Conservation (phyloP, 2,113 vertebrate genomes). For the Corydoras maculifer region DNA sequence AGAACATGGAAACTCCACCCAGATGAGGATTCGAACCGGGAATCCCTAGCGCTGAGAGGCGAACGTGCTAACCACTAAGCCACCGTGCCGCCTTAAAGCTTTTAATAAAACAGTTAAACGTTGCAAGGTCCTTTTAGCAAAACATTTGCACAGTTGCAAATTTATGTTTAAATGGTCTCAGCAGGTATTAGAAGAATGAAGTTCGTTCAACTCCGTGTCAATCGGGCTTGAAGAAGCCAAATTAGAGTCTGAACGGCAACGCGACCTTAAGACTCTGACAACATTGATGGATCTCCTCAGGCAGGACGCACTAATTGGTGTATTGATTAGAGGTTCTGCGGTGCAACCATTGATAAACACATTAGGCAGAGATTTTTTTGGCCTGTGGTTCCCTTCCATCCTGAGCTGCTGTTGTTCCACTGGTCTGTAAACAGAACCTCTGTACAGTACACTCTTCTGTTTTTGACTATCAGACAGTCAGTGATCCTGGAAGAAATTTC, state of each 20-base stretch:
- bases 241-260: conserved; percentile 42
- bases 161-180: not conserved
- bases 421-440: conserved; percentile 31
- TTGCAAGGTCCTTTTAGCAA: no score
- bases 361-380: conserved; percentile 47
- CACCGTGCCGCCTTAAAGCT: no score
- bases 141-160: no score
- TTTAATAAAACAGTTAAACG: no score
- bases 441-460: conserved; percentile 13
- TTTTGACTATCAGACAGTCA: conserved; percentile 11
- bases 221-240: conserved; percentile 15
- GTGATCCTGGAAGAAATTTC: conserved; percentile 42
- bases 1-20: no score
- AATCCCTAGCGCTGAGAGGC: no score
- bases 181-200: not conserved
- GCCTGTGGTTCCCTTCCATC: conserved; percentile 21
- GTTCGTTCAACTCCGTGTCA: not conserved
- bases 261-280: conserved; percentile 45
- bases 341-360: conserved; percentile 58
- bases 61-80: no score
- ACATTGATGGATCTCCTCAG: conserved; percentile 50
- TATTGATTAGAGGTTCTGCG: conserved; percentile 62
- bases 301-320: conserved; percentile 63
- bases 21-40: no score
- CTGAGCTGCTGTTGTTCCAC: conserved; percentile 28